Conservation (phyloP, 2,797 vertebrate species). For the Antrozous pallidus region DNA sequence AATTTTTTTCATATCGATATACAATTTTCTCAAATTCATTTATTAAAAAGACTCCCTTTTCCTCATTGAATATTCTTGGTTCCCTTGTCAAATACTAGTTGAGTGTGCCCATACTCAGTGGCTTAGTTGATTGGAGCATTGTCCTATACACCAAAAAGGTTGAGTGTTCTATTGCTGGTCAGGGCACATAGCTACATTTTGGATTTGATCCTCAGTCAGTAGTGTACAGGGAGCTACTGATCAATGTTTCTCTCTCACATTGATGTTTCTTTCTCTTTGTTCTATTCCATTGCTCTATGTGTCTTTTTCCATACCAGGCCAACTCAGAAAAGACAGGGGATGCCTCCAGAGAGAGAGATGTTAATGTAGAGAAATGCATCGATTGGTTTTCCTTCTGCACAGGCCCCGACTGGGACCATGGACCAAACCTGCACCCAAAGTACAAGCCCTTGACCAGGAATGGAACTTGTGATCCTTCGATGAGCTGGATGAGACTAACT, state of each 20-base stretch:
- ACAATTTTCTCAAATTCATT: background rate
- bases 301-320: background rate
- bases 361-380: background rate
- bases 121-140: background rate
- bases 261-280: background rate
- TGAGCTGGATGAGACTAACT: background rate
- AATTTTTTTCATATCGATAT: background rate
- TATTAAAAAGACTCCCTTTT: background rate
- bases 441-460: background rate
- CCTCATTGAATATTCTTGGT: background rate
- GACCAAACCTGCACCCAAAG: background rate
- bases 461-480: background rate
- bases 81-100: background rate
- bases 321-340: background rate
- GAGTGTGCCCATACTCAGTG: background rate
- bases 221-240: background rate
- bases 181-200: background rate
- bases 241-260: background rate
- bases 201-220: background rate
- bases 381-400: background rate
- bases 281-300: background rate
- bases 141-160: background rate
- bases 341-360: background rate
- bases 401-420: background rate
- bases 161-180: background rate